Conservation (phyloP, 1,140 invertebrate genomes). For the Pachyrhynchus sulphureomaculatus region DNA sequence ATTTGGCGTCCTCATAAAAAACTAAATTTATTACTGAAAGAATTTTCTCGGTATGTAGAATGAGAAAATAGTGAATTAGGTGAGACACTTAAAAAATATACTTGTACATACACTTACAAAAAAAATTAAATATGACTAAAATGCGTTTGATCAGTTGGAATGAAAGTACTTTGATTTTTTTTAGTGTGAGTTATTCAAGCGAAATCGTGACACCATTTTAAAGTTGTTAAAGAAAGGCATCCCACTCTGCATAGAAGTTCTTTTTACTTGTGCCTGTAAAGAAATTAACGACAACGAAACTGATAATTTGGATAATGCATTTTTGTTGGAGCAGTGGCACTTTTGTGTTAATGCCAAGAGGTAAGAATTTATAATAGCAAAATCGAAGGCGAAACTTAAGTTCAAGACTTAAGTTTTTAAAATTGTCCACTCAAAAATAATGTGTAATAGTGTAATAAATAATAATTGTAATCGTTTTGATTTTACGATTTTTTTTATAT, state of each 20-base stretch:
- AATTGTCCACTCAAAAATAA: neutral
- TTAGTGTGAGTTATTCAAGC: conserved; percentile 37
- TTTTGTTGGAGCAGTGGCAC: conserved; percentile 75
- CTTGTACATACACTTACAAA: no score
- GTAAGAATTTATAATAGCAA: conserved; percentile 50
- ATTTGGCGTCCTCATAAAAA: no score
- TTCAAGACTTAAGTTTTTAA: neutral
- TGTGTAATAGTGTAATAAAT: neutral
- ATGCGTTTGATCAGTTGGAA: no score
- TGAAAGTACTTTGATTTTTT: no score
- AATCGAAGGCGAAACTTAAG: neutral
- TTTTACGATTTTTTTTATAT: no score
- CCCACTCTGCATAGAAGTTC: conserved; percentile 72
- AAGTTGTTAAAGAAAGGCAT: conserved; percentile 61
- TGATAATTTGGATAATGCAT: conserved; percentile 51
- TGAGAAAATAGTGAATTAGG: no score
- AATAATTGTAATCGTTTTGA: no score
- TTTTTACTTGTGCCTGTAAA: conserved; percentile 67
- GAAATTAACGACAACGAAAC: conserved; percentile 47
- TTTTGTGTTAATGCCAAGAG: conserved; percentile 64
- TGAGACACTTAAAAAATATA: no score
- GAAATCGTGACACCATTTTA: conserved; percentile 33
- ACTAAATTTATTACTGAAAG: no score
- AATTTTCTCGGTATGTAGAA: no score
- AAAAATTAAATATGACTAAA: no score